Percentiles rank a stretch among this genome's conserved stretches.
Evolutionary conservation across 2,797 vertebrate species (phyloP).

Genomic region (Carcharodon carcharias): DNA sequence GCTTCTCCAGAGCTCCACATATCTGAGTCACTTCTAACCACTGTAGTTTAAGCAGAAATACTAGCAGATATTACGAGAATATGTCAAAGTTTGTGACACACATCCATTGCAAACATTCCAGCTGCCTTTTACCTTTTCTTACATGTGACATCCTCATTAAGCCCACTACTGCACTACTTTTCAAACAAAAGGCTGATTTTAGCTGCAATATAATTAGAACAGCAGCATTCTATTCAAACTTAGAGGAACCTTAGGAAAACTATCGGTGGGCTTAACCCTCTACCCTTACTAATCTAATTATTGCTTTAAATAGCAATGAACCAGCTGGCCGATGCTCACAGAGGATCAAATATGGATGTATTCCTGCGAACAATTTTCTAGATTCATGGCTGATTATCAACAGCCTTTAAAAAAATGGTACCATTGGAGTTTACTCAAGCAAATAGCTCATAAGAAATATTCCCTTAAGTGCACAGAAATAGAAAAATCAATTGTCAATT

Average conservation of each 20-base stretch:
- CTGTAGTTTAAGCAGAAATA: background rate
- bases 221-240: background rate
- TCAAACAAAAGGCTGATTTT: slow-evolving; percentile 16
- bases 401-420: background rate
- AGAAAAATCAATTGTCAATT: background rate
- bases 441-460: background rate
- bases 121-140: background rate
- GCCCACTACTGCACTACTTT: background rate
- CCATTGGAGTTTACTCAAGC: background rate
- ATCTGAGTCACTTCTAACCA: background rate
- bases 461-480: background rate
- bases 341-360: background rate
- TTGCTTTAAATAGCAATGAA: background rate
- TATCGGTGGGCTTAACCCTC: background rate
- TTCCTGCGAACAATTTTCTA: background rate
- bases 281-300: slow-evolving; percentile 9
- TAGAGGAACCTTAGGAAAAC: background rate
- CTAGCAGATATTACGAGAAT: background rate
- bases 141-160: background rate
- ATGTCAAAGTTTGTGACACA: background rate
- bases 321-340: background rate
- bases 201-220: background rate
- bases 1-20: background rate
- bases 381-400: background rate
- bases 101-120: background rate